A percentile compares a stretch with the other conserved stretches of the same genome.
Evolutionary conservation across 1,140 invertebrate species (phyloP).

Genomic region (Zaprionus africanus): DNA sequence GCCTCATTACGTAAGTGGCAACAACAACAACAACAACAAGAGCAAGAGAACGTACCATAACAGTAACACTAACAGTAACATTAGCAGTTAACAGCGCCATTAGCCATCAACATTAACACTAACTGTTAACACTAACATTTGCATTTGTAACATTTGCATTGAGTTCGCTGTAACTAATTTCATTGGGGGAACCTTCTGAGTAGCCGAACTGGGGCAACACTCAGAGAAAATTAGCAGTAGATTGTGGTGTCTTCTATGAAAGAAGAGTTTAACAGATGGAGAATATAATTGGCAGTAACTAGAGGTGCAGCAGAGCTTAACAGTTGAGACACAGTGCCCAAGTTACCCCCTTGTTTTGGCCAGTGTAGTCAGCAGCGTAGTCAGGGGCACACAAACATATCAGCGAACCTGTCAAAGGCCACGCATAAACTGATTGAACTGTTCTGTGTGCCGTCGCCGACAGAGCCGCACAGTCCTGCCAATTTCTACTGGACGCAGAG

Average conservation of each 20-base stretch:
- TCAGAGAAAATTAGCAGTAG: not conserved
- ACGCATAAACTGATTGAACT: conserved; percentile 57
- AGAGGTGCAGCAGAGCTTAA: too few species aligned
- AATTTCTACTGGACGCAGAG: conserved; percentile 87
- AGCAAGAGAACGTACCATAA: conserved; percentile 22
- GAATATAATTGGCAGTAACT: too few species aligned
- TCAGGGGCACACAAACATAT: conserved; percentile 11
- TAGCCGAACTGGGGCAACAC: not conserved
- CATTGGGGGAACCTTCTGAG: not conserved
- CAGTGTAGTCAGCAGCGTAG: not conserved
- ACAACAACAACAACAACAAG: conserved; percentile 8
- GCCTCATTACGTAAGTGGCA: conserved; percentile 95
- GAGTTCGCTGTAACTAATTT: not conserved
- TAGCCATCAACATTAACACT: conserved; percentile 30
- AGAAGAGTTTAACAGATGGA: not conserved
- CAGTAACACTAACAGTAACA: conserved; percentile 37
- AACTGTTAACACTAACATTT: conserved; percentile 35
- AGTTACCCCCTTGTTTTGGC: not conserved
- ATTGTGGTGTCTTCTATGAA: not conserved
- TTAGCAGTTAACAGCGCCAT: conserved; percentile 16
- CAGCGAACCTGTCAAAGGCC: conserved; percentile 24
- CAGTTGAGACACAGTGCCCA: too few species aligned
- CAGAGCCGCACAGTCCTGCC: conserved; percentile 85
- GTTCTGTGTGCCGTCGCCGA: conserved; percentile 30
- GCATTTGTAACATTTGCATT: conserved; percentile 6